phyloP scores from a whole-genome alignment of 1,140 invertebrate species.

The Piezodorus guildinii region DNA sequence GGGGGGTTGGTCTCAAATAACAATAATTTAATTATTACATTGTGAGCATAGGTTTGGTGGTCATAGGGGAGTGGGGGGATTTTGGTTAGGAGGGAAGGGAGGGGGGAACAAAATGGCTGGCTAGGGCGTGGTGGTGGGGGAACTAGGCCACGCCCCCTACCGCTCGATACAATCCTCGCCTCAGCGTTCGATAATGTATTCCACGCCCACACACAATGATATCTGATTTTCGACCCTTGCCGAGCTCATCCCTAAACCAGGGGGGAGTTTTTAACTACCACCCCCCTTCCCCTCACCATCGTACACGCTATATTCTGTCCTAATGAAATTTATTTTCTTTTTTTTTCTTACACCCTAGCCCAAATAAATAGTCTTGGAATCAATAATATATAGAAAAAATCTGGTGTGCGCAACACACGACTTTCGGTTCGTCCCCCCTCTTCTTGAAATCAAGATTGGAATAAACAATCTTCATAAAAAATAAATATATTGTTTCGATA shows the following conservation, averaged over 20 bases:
- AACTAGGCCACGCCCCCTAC: background rate
- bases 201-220: background rate
- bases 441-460: no score
- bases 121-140: background rate
- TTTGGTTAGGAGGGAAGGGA: background rate
- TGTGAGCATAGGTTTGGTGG: background rate
- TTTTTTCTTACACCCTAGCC: no score
- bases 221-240: constrained; percentile 1
- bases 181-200: constrained; percentile 1
- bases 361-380: no score
- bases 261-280: background rate
- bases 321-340: no score
- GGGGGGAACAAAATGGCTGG: constrained; percentile 15
- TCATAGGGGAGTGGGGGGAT: background rate
- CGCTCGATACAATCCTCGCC: constrained; percentile 3
- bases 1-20: background rate
- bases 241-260: background rate
- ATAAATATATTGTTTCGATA: no score
- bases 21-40: constrained; percentile 2
- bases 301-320: no score
- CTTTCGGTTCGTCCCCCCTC: no score
- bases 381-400: no score
- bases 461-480: no score
- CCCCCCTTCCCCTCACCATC: background rate
- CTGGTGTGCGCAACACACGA: no score